Evolutionary conservation across 2,113 vertebrate genomes (phyloP).

Genomic region (Sturnus vulgaris): DNA sequence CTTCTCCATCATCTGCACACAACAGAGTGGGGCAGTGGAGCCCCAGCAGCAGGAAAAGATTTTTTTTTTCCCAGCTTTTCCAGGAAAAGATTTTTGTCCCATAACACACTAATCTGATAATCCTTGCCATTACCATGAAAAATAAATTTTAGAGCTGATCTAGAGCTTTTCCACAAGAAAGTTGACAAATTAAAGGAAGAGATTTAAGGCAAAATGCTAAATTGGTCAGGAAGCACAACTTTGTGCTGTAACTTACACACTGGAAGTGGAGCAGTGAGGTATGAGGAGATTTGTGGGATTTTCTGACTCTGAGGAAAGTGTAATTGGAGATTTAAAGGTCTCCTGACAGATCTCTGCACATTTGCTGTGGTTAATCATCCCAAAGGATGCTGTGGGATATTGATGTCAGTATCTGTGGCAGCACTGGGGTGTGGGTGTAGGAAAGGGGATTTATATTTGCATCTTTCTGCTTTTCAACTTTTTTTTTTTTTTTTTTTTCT

Average conservation of each 20-base stretch:
- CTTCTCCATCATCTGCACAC: neutral
- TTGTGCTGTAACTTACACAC: accelerated
- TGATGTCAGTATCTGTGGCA: accelerated
- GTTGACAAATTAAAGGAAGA: neutral
- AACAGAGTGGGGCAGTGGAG: neutral
- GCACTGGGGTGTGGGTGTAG: accelerated
- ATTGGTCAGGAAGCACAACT: accelerated
- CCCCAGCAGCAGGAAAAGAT: neutral
- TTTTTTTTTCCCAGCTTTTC: neutral
- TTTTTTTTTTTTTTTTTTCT: neutral
- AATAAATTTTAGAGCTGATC: neutral
- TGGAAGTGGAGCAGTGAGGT: neutral
- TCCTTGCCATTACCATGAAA: neutral
- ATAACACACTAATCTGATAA: neutral
- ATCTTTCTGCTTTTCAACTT: neutral
- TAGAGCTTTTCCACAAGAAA: neutral
- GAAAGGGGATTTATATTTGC: neutral
- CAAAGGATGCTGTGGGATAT: neutral
- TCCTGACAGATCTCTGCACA: neutral
- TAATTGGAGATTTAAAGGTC: neutral
- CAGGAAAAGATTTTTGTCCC: neutral
- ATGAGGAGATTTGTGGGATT: neutral
- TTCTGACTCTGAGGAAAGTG: neutral
- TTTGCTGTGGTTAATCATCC: neutral
- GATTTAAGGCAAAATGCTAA: neutral